These are phyloP conservation scores for Choloepus hoffmanni DNA, from an alignment of 2,113 vertebrate genomes.

Conservation along the genomic window DNA sequence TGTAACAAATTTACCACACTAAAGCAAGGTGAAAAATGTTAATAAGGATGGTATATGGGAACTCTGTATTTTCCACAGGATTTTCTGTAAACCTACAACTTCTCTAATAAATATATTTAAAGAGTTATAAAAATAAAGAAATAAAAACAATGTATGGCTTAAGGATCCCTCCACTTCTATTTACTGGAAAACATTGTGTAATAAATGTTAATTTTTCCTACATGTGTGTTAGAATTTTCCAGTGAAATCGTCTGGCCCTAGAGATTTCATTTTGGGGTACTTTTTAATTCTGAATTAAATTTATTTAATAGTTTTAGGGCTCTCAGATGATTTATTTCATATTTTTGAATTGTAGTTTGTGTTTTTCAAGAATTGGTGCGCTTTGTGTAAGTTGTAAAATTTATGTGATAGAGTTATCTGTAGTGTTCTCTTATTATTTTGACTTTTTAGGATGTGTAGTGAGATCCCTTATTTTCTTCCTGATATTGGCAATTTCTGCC, in stretches of 20 bases:
- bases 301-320: neutral
- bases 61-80: too few species aligned
- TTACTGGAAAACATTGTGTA: neutral
- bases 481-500: neutral
- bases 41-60: too few species aligned
- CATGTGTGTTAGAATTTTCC: neutral
- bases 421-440: neutral
- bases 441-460: neutral
- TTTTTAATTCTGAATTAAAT: neutral
- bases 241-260: neutral
- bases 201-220: neutral
- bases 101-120: too few species aligned
- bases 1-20: too few species aligned
- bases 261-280: neutral
- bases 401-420: neutral
- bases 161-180: neutral
- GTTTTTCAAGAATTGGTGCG: neutral
- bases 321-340: neutral
- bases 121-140: too few species aligned
- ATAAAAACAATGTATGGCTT: too few species aligned
- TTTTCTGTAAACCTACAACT: too few species aligned
- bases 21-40: too few species aligned
- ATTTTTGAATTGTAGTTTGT: neutral
- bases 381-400: neutral
- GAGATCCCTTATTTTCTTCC: neutral